Base-by-base conservation (phyloP, 2,888 invertebrate species). In the Lysandra coridon region DNA sequence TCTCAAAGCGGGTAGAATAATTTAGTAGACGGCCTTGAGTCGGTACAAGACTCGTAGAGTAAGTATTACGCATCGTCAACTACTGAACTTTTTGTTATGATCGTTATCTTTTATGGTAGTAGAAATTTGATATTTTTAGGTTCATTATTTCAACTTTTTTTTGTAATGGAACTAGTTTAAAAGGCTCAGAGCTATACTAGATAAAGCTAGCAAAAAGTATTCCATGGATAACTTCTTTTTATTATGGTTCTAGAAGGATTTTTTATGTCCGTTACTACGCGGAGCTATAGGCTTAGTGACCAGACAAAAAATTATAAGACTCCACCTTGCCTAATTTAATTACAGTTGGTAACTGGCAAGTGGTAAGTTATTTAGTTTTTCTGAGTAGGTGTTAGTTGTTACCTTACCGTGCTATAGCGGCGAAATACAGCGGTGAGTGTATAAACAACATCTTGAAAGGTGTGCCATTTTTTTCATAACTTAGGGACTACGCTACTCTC, bases 31-130 rank as follows among this genome's bases (percentile, higher is more conserved):
- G 69, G 4, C 75, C 75, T 75, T 75, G 75, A 75, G 75, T 14
- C 53, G 44, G 23, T 4, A 30, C 53, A 49, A 23, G 53, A 30
- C 75, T 4, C 49, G 53, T 75, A 75, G 49, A 44, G 37, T 74
- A 17, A 14, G 49, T n/a, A 80, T 80, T 79, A 81, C 80, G 81
- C 82, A 80, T 81, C 80, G 81, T 62, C 81, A 79, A 80, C 79
- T 75, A 12, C 23, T 30, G 33, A 7, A 69, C 69, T 69, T 69
- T 17, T 69, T 69, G 69, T 69, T 37, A 33, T 2, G 64, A 69
- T 69, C 69, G 1, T 69, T 69, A 69, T 69, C 69, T 69, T 64
- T 64, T 69, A 69, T 69, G 69, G 69, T 14, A 69, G 69, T 69
- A 69, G 69, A 69, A 69, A 69, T 69, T 69, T 69, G 33, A 37